Percentiles rank a stretch among this genome's conserved stretches.
Evolutionary conservation across 1,140 invertebrate species (phyloP).

Genomic region (Mylabris phalerata): DNA sequence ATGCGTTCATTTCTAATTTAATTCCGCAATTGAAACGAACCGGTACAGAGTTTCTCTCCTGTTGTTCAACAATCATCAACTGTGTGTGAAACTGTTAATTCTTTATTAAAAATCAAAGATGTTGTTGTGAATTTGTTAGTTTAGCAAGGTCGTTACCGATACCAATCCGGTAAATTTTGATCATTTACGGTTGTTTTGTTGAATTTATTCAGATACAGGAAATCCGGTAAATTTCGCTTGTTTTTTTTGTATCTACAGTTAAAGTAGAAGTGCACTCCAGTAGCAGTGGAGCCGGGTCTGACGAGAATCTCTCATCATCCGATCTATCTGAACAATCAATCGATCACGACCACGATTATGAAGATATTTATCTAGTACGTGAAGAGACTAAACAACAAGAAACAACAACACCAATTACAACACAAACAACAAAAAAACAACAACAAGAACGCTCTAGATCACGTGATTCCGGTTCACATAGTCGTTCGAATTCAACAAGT

Average conservation of each 20-base stretch:
- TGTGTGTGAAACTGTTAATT: too few relatives aligned
- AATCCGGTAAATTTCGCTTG: background rate
- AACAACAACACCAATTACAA: background rate
- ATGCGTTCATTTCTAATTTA: too few relatives aligned
- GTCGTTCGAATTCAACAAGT: conserved; percentile 53
- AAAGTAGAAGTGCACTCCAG: conserved; percentile 61
- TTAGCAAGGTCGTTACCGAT: too few relatives aligned
- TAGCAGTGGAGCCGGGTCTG: conserved; percentile 51
- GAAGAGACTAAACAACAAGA: conserved; percentile 44
- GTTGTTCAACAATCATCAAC: too few relatives aligned
- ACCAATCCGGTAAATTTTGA: too few relatives aligned
- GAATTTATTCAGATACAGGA: too few relatives aligned
- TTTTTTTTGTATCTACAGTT: conserved; percentile 41
- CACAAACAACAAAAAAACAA: conserved; percentile 7
- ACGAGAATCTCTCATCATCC: conserved; percentile 52
- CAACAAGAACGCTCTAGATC: conserved; percentile 46
- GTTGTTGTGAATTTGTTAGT: too few relatives aligned
- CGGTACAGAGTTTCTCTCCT: too few relatives aligned
- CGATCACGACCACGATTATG: conserved; percentile 62
- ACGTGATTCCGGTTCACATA: conserved; percentile 61
- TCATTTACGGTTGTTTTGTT: too few relatives aligned
- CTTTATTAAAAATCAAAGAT: too few relatives aligned
- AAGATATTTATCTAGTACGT: conserved; percentile 63
- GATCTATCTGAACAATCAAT: conserved; percentile 46
- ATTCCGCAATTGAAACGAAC: too few relatives aligned